Evolutionary conservation across 2,113 vertebrate genomes (phyloP).

Genomic region (Okapia johnstoni): DNA sequence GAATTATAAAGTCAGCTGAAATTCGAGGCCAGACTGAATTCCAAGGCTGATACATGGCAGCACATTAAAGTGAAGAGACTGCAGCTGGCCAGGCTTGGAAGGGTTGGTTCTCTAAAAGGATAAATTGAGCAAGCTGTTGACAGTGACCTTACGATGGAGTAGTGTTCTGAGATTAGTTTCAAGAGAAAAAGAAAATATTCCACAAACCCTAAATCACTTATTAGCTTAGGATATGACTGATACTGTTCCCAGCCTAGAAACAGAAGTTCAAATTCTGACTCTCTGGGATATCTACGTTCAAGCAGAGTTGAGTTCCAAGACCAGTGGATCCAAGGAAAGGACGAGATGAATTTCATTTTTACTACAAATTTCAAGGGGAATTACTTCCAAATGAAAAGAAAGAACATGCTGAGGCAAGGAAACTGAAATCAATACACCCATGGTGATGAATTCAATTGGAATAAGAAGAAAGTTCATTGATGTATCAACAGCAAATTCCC

Average conservation of each 20-base stretch:
- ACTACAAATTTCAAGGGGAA: slow-evolving; percentile 49
- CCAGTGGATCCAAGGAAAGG: slow-evolving; percentile 38
- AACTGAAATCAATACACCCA: slow-evolving; percentile 39
- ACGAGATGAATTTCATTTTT: slow-evolving; percentile 52
- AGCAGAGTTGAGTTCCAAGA: slow-evolving; percentile 50
- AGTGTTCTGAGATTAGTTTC: slow-evolving; percentile 78
- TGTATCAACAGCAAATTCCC: slow-evolving; percentile 36
- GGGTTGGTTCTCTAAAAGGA: slow-evolving; percentile 74
- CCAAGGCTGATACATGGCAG: slow-evolving; percentile 72
- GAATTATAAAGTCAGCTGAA: slow-evolving; percentile 79
- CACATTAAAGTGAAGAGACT: slow-evolving; percentile 71
- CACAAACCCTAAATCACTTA: slow-evolving; percentile 42
- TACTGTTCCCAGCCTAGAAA: slow-evolving; percentile 58
- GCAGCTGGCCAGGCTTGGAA: slow-evolving; percentile 74
- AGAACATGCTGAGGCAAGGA: not conserved
- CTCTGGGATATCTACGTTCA: not conserved
- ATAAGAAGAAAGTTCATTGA: slow-evolving; percentile 37
- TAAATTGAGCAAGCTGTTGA: slow-evolving; percentile 76
- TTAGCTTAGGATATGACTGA: slow-evolving; percentile 51
- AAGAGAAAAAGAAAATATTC: slow-evolving; percentile 68
- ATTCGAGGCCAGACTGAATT: slow-evolving; percentile 69
- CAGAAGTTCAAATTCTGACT: slow-evolving; percentile 62
- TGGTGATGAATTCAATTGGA: slow-evolving; percentile 25
- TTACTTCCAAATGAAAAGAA: slow-evolving; percentile 44
- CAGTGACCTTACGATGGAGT: slow-evolving; percentile 72